Evolutionary conservation across 2,888 invertebrate species (phyloP).

Genomic region (Asteroscopus sphinx): DNA sequence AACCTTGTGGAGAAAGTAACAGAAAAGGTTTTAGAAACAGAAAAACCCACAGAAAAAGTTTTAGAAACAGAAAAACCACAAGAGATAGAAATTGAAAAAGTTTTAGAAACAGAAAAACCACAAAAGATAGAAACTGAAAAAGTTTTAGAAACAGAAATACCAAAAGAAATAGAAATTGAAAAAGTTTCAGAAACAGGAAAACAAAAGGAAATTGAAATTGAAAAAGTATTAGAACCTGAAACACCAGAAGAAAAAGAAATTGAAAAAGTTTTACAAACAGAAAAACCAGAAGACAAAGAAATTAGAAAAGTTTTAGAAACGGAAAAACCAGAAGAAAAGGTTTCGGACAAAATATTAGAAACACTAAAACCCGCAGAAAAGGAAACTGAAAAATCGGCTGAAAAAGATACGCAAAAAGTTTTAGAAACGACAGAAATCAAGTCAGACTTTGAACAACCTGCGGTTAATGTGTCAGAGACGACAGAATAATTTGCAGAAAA

Average conservation of each 20-base stretch:
- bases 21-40: neutral
- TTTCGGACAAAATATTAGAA: constrained; percentile 12
- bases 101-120: neutral
- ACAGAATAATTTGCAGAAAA: constrained; percentile 14
- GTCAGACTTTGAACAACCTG: too few species aligned
- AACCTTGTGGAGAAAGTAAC: constrained; percentile 3
- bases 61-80: neutral
- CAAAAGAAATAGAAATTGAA: neutral
- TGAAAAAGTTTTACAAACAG: constrained; percentile 1
- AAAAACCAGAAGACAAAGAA: constrained; percentile 8
- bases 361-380: constrained; percentile 4
- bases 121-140: constrained; percentile 6
- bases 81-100: constrained; percentile 5
- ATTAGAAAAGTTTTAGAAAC: constrained; percentile 1
- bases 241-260: constrained; percentile 9
- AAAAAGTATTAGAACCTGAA: constrained; percentile 1
- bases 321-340: too few species aligned
- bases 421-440: too few species aligned
- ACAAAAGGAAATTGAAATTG: neutral
- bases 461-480: constrained; percentile 19
- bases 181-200: neutral
- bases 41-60: neutral
- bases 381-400: constrained; percentile 8
- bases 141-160: neutral
- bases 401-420: constrained; percentile 12